Conservation (phyloP, 2,797 vertebrate species). For the Squalus acanthias region DNA sequence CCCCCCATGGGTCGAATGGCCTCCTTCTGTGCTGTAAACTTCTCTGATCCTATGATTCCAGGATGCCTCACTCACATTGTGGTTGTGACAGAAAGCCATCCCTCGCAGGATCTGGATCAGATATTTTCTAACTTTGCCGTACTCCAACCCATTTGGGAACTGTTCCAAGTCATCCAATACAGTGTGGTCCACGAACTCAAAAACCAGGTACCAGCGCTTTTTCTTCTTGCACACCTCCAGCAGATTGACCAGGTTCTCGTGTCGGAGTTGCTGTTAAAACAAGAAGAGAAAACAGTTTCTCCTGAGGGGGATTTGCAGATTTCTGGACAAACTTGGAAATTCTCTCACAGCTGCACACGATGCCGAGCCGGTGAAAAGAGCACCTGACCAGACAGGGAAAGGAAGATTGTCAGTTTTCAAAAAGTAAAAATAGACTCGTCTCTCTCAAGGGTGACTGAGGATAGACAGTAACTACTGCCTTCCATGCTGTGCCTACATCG, state of each 20-base stretch:
- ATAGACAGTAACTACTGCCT: background rate
- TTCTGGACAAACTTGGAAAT: background rate
- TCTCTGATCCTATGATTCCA: too few species aligned
- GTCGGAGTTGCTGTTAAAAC: slow-evolving; percentile 70
- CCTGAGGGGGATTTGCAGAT: slow-evolving; percentile 35
- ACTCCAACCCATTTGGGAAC: slow-evolving; percentile 66
- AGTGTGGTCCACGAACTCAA: slow-evolving; percentile 83
- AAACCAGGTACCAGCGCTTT: slow-evolving; percentile 81
- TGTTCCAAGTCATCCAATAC: slow-evolving; percentile 78
- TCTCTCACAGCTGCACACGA: background rate
- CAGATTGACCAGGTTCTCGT: slow-evolving; percentile 82
- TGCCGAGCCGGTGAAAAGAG: too few species aligned
- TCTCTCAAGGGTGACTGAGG: background rate
- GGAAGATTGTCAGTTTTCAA: too few species aligned
- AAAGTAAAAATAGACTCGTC: too few species aligned
- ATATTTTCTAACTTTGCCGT: slow-evolving; percentile 59
- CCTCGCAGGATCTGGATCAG: slow-evolving; percentile 79
- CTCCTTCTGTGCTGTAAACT: too few species aligned
- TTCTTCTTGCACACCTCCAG: slow-evolving; percentile 79
- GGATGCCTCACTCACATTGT: slow-evolving; percentile 64
- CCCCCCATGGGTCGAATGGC: too few species aligned
- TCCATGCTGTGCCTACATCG: too few species aligned
- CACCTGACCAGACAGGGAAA: too few species aligned
- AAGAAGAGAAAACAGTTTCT: slow-evolving; percentile 38
- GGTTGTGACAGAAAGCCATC: slow-evolving; percentile 76